Conservation (phyloP, 1,140 invertebrate genomes). For the Apis laboriosa region DNA sequence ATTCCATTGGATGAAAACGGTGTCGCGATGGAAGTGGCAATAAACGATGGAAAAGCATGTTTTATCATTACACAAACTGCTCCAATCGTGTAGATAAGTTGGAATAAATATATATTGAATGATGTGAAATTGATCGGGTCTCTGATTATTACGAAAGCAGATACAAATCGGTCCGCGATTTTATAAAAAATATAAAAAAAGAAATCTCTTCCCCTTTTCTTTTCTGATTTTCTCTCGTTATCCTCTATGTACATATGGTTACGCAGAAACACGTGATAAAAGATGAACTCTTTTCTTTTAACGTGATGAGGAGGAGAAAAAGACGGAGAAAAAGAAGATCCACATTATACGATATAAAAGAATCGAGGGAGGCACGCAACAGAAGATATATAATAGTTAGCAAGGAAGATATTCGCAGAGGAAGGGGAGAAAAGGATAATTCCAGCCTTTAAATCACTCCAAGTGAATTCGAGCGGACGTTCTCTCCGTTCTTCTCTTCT, state of each 20-base stretch:
- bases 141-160: background rate
- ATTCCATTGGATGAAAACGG: constrained; percentile 31
- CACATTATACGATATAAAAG: constrained; percentile 30
- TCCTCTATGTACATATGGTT: background rate
- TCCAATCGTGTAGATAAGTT: background rate
- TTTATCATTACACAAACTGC: constrained; percentile 1
- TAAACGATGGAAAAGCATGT: background rate
- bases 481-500: constrained; percentile 24
- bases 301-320: background rate
- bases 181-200: background rate
- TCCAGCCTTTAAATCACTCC: constrained; percentile 63
- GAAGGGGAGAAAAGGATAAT: constrained; percentile 51
- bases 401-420: background rate
- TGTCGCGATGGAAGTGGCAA: background rate
- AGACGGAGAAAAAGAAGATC: constrained; percentile 6
- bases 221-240: background rate
- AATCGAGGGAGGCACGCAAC: constrained; percentile 20
- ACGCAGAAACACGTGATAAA: background rate
- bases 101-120: constrained; percentile 1
- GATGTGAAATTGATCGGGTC: background rate
- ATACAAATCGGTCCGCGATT: background rate
- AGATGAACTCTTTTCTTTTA: background rate
- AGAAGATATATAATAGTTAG: constrained; percentile 27
- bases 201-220: background rate
- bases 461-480: constrained; percentile 59